Base-by-base conservation (phyloP, 2,797 vertebrate species). In the Meriones psammophilus region DNA sequence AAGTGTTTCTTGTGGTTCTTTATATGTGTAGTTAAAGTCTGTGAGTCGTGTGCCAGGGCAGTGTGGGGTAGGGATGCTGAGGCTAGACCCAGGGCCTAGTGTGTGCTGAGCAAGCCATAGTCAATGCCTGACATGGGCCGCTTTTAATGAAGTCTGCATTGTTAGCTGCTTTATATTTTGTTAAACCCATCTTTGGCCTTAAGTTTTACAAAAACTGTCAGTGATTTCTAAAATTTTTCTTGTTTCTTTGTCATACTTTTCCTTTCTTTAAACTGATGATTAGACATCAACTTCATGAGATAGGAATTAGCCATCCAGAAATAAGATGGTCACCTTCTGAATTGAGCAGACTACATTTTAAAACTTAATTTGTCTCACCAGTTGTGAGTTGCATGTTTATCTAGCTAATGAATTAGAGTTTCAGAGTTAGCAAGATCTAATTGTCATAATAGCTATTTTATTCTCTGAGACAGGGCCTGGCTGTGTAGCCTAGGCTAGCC, bases 131-230 rank as follows among this genome's bases (percentile, higher is more conserved):
- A 15, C 73, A 77, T 87, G 73, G n/a, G 46, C 95, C 74, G 87
- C 80, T 88, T 94, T 87, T 92, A 93, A 42, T 83, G 77, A 94
- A 91, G 77, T 87, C 46, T 92, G 26, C n/a, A 50, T 90, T 94
- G 80, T 79, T 64, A n/a, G 73, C 87, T 88, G 12, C 83, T 80
- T 79, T 69, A 15, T 69, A 18, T 74, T 89, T 79, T n/a, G 85
- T 54, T 33, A 18, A 22, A 81, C 39, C 42, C 39, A 84, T 50
- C 42, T 95, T 93, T 89, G 74, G 91, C 54, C 24, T 42, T 92
- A 91, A 3, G 7, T 91, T 96, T 96, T 89, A 50, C 3, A 96
- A 96, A 77, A 97, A 79, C 84, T 92, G 58, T 85, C 96, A 90
- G 62, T 93, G 85, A 94, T 91, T 93, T 91, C 71, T 94, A 91